Percentiles rank a stretch among this genome's conserved stretches.
Evolutionary conservation across 2,888 invertebrate genomes (phyloP).

Genomic region (Diaprepes abbreviatus): DNA sequence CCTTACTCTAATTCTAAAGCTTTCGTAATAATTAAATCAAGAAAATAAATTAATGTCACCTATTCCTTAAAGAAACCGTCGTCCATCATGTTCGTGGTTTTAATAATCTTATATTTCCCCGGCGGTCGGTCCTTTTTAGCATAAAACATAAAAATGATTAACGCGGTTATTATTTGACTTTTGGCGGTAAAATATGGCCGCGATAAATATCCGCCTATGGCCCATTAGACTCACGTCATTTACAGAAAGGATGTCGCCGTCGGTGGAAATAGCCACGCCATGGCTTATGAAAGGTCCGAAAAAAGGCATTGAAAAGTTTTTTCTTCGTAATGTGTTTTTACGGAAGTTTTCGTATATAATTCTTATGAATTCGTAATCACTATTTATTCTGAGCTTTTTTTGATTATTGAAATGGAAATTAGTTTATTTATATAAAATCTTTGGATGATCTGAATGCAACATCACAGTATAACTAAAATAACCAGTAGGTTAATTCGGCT

Average conservation of each 20-base stretch:
- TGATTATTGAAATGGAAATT: too few species aligned
- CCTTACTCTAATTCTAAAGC: too few species aligned
- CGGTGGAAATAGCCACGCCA: constrained; percentile 28
- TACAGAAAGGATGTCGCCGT: constrained; percentile 35
- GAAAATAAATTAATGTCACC: constrained; percentile 3
- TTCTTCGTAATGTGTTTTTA: neutral
- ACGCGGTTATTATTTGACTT: constrained; percentile 45
- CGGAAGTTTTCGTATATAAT: too few species aligned
- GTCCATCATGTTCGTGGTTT: neutral
- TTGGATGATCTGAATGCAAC: too few species aligned
- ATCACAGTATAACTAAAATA: too few species aligned
- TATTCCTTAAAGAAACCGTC: constrained; percentile 7
- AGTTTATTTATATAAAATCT: too few species aligned
- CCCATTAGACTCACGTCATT: constrained; percentile 48
- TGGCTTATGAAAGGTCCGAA: constrained; percentile 19
- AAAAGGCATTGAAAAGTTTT: neutral
- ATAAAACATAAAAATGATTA: constrained; percentile 51
- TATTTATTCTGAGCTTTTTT: too few species aligned
- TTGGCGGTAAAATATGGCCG: constrained; percentile 43
- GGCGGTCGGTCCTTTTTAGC: constrained; percentile 42
- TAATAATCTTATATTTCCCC: constrained; percentile 29
- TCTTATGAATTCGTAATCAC: too few species aligned
- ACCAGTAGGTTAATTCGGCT: too few species aligned
- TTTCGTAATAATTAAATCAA: too few species aligned
- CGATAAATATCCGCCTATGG: constrained; percentile 45